A percentile compares a stretch with the other conserved stretches of the same genome.
phyloP scores from a whole-genome alignment of 2,113 vertebrate species.

The Pteropus alecto region DNA sequence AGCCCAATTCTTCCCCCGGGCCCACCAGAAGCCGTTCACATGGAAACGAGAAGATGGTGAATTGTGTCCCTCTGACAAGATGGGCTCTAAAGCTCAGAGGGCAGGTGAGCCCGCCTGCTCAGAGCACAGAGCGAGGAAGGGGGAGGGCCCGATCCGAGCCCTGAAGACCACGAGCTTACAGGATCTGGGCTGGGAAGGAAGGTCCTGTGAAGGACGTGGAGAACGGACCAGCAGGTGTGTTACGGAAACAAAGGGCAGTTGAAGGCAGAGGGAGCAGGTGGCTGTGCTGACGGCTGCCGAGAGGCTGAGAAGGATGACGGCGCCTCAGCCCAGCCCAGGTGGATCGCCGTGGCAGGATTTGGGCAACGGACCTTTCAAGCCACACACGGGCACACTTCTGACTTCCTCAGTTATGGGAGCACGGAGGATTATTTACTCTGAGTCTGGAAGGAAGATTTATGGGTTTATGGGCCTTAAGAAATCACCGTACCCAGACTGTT shows the following conservation, averaged over 20 bases:
- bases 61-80: neutral
- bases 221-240: neutral
- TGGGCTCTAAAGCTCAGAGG: fast-evolving
- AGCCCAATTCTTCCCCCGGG: neutral
- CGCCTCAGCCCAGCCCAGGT: neutral
- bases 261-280: neutral
- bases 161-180: neutral
- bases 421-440: neutral
- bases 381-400: neutral
- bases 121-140: no score
- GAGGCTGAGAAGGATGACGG: neutral
- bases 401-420: neutral
- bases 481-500: neutral
- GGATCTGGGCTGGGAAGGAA: neutral
- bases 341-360: neutral
- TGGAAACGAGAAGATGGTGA: neutral
- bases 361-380: neutral
- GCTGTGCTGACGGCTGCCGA: no score
- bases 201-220: neutral
- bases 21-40: neutral
- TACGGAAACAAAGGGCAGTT: neutral
- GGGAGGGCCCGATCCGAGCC: neutral
- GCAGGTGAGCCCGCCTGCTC: neutral
- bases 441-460: neutral
- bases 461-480: neutral